Evolutionary conservation across 2,113 vertebrate species (phyloP), one percentile per base, ranked within the genome.

Genomic region (Megaceryle torquata): DNA sequence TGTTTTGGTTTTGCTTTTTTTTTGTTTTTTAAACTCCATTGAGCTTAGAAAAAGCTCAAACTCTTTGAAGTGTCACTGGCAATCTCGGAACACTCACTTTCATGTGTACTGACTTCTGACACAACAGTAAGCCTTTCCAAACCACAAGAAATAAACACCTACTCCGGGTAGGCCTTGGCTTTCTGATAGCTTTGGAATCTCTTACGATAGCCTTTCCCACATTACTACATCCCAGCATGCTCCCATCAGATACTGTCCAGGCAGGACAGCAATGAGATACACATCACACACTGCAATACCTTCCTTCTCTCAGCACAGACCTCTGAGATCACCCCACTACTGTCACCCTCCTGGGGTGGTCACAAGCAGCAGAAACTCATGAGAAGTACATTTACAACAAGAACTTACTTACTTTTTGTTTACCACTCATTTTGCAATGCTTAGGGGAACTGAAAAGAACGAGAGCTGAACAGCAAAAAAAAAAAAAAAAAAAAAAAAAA

Each of bases 31-130:
- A 22, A 84, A 64, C 21, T 60, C 69, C 65, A 1, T 9, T 65
- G 53, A 86, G 43, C 56, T 86, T 79, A 72, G 85, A 63, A 86
- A 87, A 91, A 82, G 26, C 75, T 88, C 63, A 44, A 28, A 64
- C 24, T 56, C 83, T 80, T 80, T 43, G 71, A 93, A 82, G 37
- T 33, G 61, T 39, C 29, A 1, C 0, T 59, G 75, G 68, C 41
- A 80, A 44, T 20, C 51, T 86, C 80, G 60, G 70, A 88, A 63
- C 33, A 35, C 51, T 91, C 35, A 46, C 13, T 81, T 31, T 51
- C 41, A 19, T 35, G 68, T 39, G 64, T 4, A 21, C 57, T 33
- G 46, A 15, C 48, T 89, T 74, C 60, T 93, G 50, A 74, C 60
- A 69, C 0, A 6, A 39, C 31, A 57, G 24, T 29, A 56, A 82